Evolutionary conservation across 2,113 vertebrate species (phyloP).

Genomic region (Miniopterus natalensis): DNA sequence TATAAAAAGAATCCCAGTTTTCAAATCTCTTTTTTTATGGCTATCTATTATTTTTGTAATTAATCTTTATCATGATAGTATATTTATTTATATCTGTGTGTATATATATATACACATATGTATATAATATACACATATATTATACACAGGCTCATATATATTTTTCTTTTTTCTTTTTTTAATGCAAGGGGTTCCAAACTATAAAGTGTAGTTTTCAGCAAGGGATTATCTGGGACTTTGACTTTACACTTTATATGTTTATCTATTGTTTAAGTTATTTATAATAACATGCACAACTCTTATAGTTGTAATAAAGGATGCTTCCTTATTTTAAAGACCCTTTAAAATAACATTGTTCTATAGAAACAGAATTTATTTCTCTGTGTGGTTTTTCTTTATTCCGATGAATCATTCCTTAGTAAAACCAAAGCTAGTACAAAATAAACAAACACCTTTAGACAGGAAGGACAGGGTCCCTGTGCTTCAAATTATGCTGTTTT

Average conservation of each 20-base stretch:
- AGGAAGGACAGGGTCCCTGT: background rate
- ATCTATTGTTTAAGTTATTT: conserved; percentile 19
- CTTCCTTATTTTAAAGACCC: conserved; percentile 30
- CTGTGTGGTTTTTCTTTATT: conserved; percentile 18
- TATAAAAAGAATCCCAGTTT: background rate
- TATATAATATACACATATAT: background rate
- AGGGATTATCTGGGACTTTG: background rate
- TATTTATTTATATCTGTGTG: background rate
- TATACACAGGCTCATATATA: background rate
- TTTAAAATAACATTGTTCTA: background rate
- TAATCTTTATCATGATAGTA: background rate
- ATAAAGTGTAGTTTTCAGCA: background rate
- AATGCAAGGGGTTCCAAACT: background rate
- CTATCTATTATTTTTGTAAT: conserved; percentile 25
- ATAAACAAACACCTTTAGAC: background rate
- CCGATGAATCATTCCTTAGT: background rate
- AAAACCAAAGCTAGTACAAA: background rate
- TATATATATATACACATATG: background rate
- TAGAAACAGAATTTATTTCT: background rate
- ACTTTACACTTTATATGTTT: conserved; percentile 21
- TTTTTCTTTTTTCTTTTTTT: background rate
- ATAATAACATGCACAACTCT: background rate
- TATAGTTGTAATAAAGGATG: conserved; percentile 15
- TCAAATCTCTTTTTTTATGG: background rate
- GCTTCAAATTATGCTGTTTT: background rate